phyloP scores from a whole-genome alignment of 1,140 invertebrate species.

The Drosophila bifasciata region DNA sequence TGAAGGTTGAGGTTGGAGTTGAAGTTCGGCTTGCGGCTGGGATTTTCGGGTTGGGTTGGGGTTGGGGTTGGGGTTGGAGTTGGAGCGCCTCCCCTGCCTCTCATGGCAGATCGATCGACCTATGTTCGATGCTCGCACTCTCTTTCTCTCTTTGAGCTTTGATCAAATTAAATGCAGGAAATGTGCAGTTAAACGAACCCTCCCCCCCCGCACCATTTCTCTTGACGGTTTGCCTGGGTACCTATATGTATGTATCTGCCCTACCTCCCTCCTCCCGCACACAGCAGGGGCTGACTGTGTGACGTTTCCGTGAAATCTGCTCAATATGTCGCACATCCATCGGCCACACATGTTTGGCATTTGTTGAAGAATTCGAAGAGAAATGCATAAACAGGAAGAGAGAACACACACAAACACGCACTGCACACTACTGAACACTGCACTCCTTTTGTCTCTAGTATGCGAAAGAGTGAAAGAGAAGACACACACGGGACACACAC shows the following conservation, averaged over 20 bases:
- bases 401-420: neutral
- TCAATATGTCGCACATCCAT: conserved; percentile 60
- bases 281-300: neutral
- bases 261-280: neutral
- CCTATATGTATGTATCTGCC: neutral
- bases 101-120: neutral
- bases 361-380: conserved; percentile 51
- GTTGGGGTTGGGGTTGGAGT: no score
- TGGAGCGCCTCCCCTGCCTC: no score
- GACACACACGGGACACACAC: conserved; percentile 7
- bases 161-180: conserved; percentile 55
- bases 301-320: conserved; percentile 29
- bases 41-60: neutral
- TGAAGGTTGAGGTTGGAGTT: conserved; percentile 35
- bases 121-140: conserved; percentile 11
- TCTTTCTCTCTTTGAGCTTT: conserved; percentile 27
- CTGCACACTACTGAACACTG: no score
- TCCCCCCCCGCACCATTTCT: no score
- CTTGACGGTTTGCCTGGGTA: neutral
- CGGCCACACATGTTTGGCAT: conserved; percentile 72
- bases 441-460: no score
- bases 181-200: conserved; percentile 46
- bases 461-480: conserved; percentile 19
- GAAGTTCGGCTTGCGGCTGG: conserved; percentile 26
- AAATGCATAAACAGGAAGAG: conserved; percentile 36